Conservation (phyloP, 1,140 invertebrate species). For the Drosophila trapezifrons region DNA sequence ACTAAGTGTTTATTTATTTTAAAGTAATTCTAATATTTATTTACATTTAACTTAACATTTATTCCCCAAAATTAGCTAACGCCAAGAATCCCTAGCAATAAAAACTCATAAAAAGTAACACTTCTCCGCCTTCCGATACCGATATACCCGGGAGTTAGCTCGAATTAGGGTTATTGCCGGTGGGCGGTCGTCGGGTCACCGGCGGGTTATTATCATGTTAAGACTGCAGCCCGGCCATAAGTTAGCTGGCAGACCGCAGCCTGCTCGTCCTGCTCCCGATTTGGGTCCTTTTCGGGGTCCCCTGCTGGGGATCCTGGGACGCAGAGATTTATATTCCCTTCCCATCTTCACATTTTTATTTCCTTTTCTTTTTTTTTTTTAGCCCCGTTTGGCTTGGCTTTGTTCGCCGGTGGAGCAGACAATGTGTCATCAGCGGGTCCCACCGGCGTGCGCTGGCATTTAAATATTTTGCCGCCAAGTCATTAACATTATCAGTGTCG, state of each 20-base stretch:
- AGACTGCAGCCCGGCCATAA: constrained; percentile 66
- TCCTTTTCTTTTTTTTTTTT: background rate
- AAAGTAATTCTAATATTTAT: too few species aligned
- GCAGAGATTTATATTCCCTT: constrained; percentile 59
- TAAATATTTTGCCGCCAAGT: constrained; percentile 55
- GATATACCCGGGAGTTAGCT: constrained; percentile 3
- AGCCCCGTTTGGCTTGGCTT: background rate
- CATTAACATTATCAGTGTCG: constrained; percentile 65
- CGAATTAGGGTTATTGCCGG: constrained; percentile 15
- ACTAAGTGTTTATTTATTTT: too few species aligned
- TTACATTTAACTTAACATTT: too few species aligned
- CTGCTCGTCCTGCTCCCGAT: constrained; percentile 12
- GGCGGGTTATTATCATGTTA: constrained; percentile 68
- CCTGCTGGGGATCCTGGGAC: constrained; percentile 41
- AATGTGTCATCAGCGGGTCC: constrained; percentile 60
- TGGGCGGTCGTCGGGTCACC: constrained; percentile 42
- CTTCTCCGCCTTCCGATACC: background rate
- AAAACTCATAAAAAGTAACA: background rate
- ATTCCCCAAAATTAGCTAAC: too few species aligned
- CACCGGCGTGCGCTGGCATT: constrained; percentile 21
- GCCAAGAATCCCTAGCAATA: background rate
- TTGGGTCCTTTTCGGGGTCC: constrained; percentile 7
- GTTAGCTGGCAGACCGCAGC: constrained; percentile 57
- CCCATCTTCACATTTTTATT: background rate
- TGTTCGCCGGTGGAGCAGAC: constrained; percentile 17